Evolutionary conservation across 2,797 vertebrate species (phyloP), one percentile per base, ranked within the genome.

Genomic region (Phylloscopus collybita): DNA sequence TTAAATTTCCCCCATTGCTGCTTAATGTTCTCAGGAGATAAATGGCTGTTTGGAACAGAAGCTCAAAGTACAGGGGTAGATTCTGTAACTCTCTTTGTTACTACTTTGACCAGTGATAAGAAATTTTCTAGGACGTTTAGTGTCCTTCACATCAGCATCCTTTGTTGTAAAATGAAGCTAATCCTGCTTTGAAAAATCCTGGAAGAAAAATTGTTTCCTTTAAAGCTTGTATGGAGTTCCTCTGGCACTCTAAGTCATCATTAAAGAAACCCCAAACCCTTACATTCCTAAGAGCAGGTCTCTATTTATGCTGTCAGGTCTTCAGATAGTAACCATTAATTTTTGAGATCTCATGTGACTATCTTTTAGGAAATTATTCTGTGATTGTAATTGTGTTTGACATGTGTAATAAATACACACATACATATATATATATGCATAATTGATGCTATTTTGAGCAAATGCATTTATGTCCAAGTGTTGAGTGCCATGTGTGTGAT

Each of bases 231-330:
- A 1, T 42, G n/a, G 64, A 57, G 27, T 36, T 88, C 16, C 59
- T 22, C 11, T 72, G 38, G 8, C 25, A 34, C 65, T 45, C 26
- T 11, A 49, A 81, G 20, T 44, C 7, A 2, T 56, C 30, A 23
- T 81, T 76, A 51, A 79, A 75, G 69, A 56, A 66, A 88, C 40
- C 40, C 44, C 7, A 45, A 45, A 19, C 4, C 44, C 17, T 40
- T 60, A 14, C 0, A 2, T 64, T 85, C 53, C 15, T 62, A 12
- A 80, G 80, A 76, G 53, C 23, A 56, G 26, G 34, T 32, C 29
- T 91, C 64, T 62, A 59, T 47, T 94, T 92, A 65, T 85, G 44
- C 56, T 92, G 80, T 92, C 74, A 86, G 25, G 44, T 38, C 42
- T 76, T 95, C 79, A 62, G 42, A 42, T 11, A 79, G 38, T 38